Conservation (phyloP, 2,888 invertebrate genomes). For the Pseudeuparius sepicola region DNA sequence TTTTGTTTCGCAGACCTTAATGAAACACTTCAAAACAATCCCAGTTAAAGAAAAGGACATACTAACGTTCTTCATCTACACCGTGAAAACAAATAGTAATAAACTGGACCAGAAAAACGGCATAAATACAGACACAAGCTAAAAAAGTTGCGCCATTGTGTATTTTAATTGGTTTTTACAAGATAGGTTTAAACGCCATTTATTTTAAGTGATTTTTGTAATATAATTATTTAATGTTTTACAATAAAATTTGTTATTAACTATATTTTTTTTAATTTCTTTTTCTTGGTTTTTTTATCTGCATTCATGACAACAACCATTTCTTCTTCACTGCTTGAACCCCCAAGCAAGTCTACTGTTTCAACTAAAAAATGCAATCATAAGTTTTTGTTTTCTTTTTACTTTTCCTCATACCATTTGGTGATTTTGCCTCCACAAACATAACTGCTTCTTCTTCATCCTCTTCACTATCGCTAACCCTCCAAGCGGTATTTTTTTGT, state of each 20-base stretch:
- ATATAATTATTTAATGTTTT: slow-evolving; percentile 14
- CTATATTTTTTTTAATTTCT: slow-evolving; percentile 26
- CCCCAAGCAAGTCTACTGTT: slow-evolving; percentile 25
- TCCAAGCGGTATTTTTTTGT: slow-evolving; percentile 25
- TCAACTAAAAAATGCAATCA: slow-evolving; percentile 24
- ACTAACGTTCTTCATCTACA: slow-evolving; percentile 89
- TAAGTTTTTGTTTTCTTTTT: too few relatives aligned
- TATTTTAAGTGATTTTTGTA: slow-evolving; percentile 11
- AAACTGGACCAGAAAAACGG: slow-evolving; percentile 78
- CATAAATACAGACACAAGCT: slow-evolving; percentile 51
- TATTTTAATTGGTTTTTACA: background rate
- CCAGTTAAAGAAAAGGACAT: slow-evolving; percentile 93
- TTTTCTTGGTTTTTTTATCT: slow-evolving; percentile 26
- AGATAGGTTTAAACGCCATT: background rate
- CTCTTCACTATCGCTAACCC: slow-evolving; percentile 31
- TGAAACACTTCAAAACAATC: slow-evolving; percentile 92
- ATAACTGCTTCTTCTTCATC: slow-evolving; percentile 25
- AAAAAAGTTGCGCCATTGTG: background rate
- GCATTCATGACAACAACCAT: slow-evolving; percentile 33
- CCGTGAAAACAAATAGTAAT: slow-evolving; percentile 87
- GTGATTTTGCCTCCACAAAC: slow-evolving; percentile 21
- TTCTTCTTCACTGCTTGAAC: slow-evolving; percentile 36
- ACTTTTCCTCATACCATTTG: slow-evolving; percentile 24
- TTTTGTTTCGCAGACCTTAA: slow-evolving; percentile 63
- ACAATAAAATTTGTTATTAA: slow-evolving; percentile 14